These are phyloP conservation scores for Drosophila phalerata DNA, from an alignment of 2,888 invertebrate species.

Conservation along the genomic window DNA sequence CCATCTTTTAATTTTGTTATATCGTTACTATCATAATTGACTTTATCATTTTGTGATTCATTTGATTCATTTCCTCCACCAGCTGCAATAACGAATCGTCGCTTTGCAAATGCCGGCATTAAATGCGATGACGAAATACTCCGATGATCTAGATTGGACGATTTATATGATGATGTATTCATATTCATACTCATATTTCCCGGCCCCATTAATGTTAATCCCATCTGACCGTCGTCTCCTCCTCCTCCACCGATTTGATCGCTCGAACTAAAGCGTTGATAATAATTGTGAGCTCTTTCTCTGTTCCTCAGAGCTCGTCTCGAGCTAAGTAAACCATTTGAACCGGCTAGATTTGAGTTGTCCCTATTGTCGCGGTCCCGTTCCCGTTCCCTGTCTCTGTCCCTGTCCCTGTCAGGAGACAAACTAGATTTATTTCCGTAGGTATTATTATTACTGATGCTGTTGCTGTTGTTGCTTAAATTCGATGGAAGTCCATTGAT, in stretches of 20 bases:
- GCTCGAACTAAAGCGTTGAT: conserved; percentile 63
- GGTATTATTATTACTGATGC: conserved; percentile 2
- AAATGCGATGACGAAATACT: conserved; percentile 84
- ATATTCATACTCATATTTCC: conserved; percentile 13
- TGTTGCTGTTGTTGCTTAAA: conserved; percentile 13
- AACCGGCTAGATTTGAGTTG: conserved; percentile 25
- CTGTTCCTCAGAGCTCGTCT: conserved; percentile 60
- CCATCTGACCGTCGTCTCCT: background rate
- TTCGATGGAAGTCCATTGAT: conserved; percentile 79
- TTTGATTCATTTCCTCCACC: conserved; percentile 29
- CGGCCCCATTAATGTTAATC: background rate
- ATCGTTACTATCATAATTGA: conserved; percentile 32
- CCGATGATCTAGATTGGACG: conserved; percentile 82
- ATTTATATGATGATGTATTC: conserved; percentile 45
- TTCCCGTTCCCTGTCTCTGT: background rate
- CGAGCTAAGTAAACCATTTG: conserved; percentile 60
- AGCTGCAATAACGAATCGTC: conserved; percentile 66
- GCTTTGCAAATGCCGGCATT: conserved; percentile 85
- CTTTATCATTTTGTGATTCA: conserved; percentile 46
- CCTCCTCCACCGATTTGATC: conserved; percentile 38
- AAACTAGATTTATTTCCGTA: conserved; percentile 15
- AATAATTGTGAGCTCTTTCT: conserved; percentile 64
- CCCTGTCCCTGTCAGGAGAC: conserved; percentile 3
- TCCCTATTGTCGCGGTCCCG: conserved; percentile 7
- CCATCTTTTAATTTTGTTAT: conserved; percentile 3